Evolutionary conservation across 1,140 invertebrate species (phyloP).

Genomic region (Lycorma delicatula): DNA sequence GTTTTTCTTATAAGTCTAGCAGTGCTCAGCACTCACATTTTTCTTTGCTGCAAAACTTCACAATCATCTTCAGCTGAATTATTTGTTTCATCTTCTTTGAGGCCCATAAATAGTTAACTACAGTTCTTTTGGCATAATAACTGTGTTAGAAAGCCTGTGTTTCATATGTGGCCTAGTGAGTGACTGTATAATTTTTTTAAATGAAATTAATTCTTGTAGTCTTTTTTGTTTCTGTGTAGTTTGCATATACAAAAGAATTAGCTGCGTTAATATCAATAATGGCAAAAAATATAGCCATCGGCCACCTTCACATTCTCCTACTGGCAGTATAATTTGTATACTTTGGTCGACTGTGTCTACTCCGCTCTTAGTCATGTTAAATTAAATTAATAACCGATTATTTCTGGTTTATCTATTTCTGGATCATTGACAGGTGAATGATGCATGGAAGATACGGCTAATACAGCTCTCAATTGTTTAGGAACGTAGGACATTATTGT

Average conservation of each 20-base stretch:
- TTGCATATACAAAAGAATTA: neutral
- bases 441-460: slow-evolving; percentile 29
- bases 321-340: slow-evolving; percentile 25
- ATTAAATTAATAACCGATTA: slow-evolving; percentile 33
- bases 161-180: slow-evolving; percentile 21
- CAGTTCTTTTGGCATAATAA: neutral
- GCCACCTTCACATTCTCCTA: slow-evolving; percentile 29
- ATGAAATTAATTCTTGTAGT: slow-evolving; percentile 1
- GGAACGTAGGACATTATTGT: slow-evolving; percentile 28
- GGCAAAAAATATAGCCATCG: slow-evolving; percentile 29
- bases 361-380: slow-evolving; percentile 35
- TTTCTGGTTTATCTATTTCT: slow-evolving; percentile 27
- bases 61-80: too few species aligned
- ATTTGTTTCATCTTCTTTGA: neutral
- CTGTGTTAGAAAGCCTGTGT: neutral
- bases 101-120: neutral
- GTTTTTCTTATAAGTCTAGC: neutral
- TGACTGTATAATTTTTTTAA: slow-evolving; percentile 18
- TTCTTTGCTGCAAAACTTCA: slow-evolving; percentile 2
- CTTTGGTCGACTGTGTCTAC: slow-evolving; percentile 30
- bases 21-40: slow-evolving; percentile 4
- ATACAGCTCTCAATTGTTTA: slow-evolving; percentile 27
- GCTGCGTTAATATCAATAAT: slow-evolving; percentile 11
- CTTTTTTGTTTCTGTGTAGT: neutral
- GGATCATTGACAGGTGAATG: slow-evolving; percentile 16